Conservation (phyloP, 1,140 invertebrate genomes). For the Liolophura sinensis region DNA sequence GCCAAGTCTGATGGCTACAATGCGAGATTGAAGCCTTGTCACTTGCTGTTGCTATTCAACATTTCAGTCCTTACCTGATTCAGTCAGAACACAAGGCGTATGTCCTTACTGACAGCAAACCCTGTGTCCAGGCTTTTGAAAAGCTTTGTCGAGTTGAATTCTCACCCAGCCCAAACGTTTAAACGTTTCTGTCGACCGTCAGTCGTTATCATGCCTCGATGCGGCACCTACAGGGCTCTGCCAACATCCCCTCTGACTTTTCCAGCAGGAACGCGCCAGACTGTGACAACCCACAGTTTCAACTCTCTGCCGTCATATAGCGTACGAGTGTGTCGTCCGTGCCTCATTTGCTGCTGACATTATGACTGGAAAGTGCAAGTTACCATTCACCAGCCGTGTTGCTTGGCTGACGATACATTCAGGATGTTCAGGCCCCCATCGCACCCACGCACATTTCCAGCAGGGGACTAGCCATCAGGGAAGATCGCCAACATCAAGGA, state of each 20-base stretch:
- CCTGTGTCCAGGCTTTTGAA: slow-evolving; percentile 3
- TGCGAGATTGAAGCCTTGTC: slow-evolving; percentile 6
- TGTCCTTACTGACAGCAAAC: slow-evolving; percentile 4
- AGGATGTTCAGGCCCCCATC: not conserved
- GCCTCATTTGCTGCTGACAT: not conserved
- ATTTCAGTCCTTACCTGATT: slow-evolving; percentile 5
- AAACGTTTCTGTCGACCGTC: not conserved
- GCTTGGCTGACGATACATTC: slow-evolving; percentile 1
- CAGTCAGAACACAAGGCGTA: slow-evolving; percentile 3
- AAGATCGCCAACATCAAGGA: slow-evolving; percentile 19
- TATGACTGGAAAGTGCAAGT: not conserved
- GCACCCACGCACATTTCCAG: slow-evolving; percentile 1
- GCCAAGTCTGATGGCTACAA: slow-evolving; percentile 2
- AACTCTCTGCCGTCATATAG: not conserved
- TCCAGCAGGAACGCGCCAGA: not conserved
- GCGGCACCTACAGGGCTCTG: not conserved
- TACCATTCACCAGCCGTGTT: slow-evolving; percentile 8
- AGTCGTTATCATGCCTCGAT: slow-evolving; percentile 1
- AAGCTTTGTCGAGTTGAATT: slow-evolving; percentile 4
- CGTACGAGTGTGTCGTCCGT: slow-evolving; percentile 1
- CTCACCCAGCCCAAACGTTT: not conserved
- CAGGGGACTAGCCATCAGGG: slow-evolving; percentile 13
- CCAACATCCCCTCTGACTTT: slow-evolving; percentile 7
- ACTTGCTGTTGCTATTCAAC: slow-evolving; percentile 2
- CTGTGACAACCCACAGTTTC: not conserved